phyloP scores from a whole-genome alignment of 2,797 vertebrate species.

The Remorina albescens region DNA sequence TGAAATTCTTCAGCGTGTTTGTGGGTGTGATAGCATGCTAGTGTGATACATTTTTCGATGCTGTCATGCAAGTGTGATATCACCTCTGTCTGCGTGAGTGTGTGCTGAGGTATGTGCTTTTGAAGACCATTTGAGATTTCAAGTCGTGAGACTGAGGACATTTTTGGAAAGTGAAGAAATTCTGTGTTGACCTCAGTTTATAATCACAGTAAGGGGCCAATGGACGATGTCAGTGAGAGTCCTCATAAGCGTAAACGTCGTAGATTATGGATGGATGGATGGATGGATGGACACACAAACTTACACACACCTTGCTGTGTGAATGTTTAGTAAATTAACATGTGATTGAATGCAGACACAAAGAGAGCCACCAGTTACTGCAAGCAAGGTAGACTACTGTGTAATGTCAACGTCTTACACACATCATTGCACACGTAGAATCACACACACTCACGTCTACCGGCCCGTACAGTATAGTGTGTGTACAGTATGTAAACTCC shows the following conservation, averaged over 20 bases:
- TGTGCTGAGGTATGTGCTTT: constrained; percentile 4
- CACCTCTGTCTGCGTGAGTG: constrained; percentile 37
- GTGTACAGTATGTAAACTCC: constrained; percentile 26
- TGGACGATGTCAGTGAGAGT: not conserved
- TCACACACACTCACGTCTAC: not conserved
- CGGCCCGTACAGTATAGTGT: constrained; percentile 16
- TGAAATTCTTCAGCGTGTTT: constrained; percentile 45
- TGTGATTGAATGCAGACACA: constrained; percentile 28
- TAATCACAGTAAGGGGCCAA: not conserved
- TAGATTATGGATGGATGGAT: no score
- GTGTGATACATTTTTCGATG: constrained; percentile 62
- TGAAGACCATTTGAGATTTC: constrained; percentile 6
- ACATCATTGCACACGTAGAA: constrained; percentile 21
- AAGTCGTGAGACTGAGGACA: not conserved
- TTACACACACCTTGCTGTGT: not conserved
- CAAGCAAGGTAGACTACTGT: constrained; percentile 40
- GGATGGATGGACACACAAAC: no score
- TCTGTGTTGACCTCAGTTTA: not conserved
- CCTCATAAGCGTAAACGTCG: not conserved
- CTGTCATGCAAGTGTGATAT: constrained; percentile 62
- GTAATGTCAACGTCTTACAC: constrained; percentile 23
- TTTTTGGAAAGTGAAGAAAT: not conserved
- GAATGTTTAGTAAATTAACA: constrained; percentile 11
- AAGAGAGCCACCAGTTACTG: not conserved
- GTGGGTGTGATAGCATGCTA: constrained; percentile 43